phyloP scores from a whole-genome alignment of 2,113 vertebrate species.

The Pandion haliaetus region DNA sequence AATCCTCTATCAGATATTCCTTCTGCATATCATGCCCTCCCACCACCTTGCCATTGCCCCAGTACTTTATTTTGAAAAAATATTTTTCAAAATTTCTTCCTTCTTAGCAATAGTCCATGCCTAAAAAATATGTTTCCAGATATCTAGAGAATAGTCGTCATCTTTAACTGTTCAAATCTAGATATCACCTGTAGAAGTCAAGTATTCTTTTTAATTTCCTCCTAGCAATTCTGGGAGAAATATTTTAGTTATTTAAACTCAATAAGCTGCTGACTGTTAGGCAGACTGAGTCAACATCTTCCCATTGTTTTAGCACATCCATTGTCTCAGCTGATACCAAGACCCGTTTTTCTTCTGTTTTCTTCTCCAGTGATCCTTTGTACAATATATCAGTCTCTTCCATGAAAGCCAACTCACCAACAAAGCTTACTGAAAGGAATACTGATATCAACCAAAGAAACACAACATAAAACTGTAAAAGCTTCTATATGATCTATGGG shows the following conservation, averaged over 20 bases:
- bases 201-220: neutral
- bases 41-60: neutral
- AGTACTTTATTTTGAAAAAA: neutral
- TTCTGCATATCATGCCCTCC: neutral
- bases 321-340: neutral
- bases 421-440: neutral
- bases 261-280: neutral
- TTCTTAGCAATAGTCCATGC: neutral
- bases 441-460: neutral
- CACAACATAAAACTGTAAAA: neutral
- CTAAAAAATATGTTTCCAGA: neutral
- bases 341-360: neutral
- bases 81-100: neutral
- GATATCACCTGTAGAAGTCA: neutral
- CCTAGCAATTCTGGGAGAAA: neutral
- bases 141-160: neutral
- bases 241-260: neutral
- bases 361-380: neutral
- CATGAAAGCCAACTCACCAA: neutral
- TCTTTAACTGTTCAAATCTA: neutral
- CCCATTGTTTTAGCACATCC: neutral
- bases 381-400: neutral
- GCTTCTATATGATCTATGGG: fast-evolving
- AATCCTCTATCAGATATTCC: neutral
- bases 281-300: neutral